Conservation (phyloP, 2,888 invertebrate genomes). For the Drosophila tripunctata region DNA sequence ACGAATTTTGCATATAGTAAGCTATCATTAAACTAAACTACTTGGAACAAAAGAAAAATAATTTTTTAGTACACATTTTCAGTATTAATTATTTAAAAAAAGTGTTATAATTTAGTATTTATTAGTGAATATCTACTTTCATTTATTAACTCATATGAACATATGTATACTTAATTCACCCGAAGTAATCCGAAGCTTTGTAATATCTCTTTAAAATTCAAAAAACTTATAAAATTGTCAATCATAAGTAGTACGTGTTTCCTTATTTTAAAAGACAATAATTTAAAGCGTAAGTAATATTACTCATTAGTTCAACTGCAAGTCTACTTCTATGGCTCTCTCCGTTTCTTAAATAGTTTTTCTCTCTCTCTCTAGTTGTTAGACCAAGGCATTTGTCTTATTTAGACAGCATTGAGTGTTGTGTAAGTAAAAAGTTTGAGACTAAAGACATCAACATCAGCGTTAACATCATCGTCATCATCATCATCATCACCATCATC, state of each 20-base stretch:
- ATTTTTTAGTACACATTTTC: too few relatives aligned
- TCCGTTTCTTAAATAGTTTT: not conserved
- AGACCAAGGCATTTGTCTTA: conserved; percentile 66
- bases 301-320: conserved; percentile 49
- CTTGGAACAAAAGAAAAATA: too few relatives aligned
- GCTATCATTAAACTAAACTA: not conserved
- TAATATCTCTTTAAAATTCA: too few relatives aligned
- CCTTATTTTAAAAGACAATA: too few relatives aligned
- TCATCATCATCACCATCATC: not conserved
- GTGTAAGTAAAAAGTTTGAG: conserved; percentile 37
- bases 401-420: conserved; percentile 35
- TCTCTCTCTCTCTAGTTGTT: not conserved
- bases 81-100: too few relatives aligned
- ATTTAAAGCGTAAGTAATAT: not conserved
- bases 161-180: too few relatives aligned
- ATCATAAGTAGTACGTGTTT: too few relatives aligned
- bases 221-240: too few relatives aligned
- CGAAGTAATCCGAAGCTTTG: too few relatives aligned
- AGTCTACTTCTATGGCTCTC: not conserved
- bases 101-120: too few relatives aligned
- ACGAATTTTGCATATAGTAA: not conserved
- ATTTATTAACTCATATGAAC: too few relatives aligned
- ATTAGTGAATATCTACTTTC: too few relatives aligned
- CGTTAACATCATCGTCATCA: conserved; percentile 43
- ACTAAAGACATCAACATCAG: conserved; percentile 38